Evolutionary conservation across 2,888 invertebrate species (phyloP), one percentile per base, ranked within the genome.

Genomic region (Drosophila cracens): DNA sequence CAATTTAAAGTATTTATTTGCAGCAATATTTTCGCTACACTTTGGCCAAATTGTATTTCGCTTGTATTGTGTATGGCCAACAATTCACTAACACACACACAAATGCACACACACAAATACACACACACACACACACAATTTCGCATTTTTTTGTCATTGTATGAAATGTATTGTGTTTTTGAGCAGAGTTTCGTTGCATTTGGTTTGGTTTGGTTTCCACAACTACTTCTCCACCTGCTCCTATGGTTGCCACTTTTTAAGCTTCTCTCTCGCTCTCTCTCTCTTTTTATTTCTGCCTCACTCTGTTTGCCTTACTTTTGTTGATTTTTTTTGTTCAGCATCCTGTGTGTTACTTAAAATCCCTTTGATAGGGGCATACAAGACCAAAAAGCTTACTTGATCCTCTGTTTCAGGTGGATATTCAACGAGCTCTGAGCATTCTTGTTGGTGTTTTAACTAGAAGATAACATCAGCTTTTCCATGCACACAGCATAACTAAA

Each of bases 1-100:
- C 84, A 87, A 87, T 89, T 89, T 82, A 77, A 84, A 87, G 78
- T 82, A 89, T 89, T 85, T 84, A 89, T 87, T 85, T 87, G 74
- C 73, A 79, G 63, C 82, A 87, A 84, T 85, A 87, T 89, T 85
- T 85, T 84, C 74, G 80, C 89, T 84, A 78, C 87, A 87, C 89
- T 85, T 82, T 77, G 67, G 63, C 70, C 38, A 79, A 89, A 89
- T 77, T 84, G 89, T 81, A 79, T 84, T 84, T 67, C 73, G 48
- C 38, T 65, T 36, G 64, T 61, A 49, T 34, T 61, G 60, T 59
- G 29, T 38, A 59, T 56, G 33, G 29, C 38, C 40, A 63, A 68
- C 81, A 73, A 70, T 70, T 70, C 67, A 62, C 70, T 70, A 29
- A 43, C 43, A 56, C 29, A 56, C n/a, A 7, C 11, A 51, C 29